Percentiles rank a stretch among this genome's conserved stretches.
phyloP scores from a whole-genome alignment of 92 coral and sea anemone genomes.

The Siderastrea radians region DNA sequence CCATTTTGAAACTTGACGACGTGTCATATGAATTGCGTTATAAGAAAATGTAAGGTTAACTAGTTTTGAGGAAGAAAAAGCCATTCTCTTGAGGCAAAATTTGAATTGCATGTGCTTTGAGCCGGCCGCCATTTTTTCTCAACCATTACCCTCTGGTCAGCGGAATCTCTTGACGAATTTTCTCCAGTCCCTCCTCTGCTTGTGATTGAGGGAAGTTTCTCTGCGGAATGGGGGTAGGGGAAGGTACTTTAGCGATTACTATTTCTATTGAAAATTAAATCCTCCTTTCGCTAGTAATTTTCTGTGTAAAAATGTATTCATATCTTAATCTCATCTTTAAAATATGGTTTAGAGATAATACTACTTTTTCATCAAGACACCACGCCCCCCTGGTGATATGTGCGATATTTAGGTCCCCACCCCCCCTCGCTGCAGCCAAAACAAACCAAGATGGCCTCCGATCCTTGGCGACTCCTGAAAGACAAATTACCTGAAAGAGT shows the following conservation, averaged over 20 bases:
- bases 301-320: no score
- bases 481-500: slow-evolving; percentile 56
- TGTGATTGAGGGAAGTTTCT: no score
- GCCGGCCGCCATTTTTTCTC: neutral
- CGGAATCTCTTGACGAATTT: neutral
- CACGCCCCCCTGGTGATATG: no score
- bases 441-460: slow-evolving; percentile 53
- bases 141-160: neutral
- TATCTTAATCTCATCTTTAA: no score
- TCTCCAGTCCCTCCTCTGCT: no score
- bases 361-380: no score
- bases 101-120: neutral
- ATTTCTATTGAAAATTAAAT: no score
- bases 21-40: neutral
- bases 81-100: neutral
- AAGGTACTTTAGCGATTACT: no score
- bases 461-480: neutral
- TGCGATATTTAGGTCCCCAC: neutral
- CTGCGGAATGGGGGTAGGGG: no score
- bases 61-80: slow-evolving; percentile 9
- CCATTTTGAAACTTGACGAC: slow-evolving; percentile 49
- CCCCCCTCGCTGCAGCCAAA: neutral
- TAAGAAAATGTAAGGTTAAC: neutral
- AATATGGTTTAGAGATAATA: no score
- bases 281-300: no score